Conservation (phyloP, 2,888 invertebrate species). For the Operophtera brumata region DNA sequence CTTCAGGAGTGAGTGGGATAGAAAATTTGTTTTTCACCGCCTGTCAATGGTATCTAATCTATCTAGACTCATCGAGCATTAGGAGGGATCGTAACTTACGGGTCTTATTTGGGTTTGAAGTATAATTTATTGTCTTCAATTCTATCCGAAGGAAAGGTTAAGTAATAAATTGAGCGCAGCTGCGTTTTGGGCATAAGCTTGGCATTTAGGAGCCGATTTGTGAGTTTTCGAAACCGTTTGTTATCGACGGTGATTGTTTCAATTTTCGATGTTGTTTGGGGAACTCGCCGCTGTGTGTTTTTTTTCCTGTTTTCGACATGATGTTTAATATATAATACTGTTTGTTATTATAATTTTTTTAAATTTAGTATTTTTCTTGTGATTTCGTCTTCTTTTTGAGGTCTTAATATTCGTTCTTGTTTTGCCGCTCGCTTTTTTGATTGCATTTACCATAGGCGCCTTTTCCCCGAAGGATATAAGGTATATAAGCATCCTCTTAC, state of each 20-base stretch:
- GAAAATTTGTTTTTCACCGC: slow-evolving; percentile 41
- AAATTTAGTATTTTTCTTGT: too few relatives aligned
- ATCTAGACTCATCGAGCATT: slow-evolving; percentile 68
- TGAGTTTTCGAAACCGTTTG: slow-evolving; percentile 46
- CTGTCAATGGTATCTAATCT: slow-evolving; percentile 57
- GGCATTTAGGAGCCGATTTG: slow-evolving; percentile 72
- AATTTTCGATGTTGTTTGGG: slow-evolving; percentile 4
- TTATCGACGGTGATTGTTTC: slow-evolving; percentile 21
- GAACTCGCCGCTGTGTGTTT: not conserved
- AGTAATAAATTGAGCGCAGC: slow-evolving; percentile 72
- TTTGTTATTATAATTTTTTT: too few relatives aligned
- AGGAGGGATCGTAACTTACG: slow-evolving; percentile 69
- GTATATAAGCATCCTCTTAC: too few relatives aligned
- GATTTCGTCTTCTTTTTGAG: too few relatives aligned
- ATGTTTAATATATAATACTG: too few relatives aligned
- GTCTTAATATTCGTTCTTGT: too few relatives aligned
- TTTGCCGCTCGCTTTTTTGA: too few relatives aligned
- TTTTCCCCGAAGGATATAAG: too few relatives aligned
- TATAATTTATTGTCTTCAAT: slow-evolving; percentile 80
- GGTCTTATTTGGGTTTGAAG: slow-evolving; percentile 77
- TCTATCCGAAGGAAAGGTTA: slow-evolving; percentile 76
- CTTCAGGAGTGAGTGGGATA: slow-evolving; percentile 16
- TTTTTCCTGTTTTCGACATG: not conserved
- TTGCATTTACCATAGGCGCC: too few relatives aligned
- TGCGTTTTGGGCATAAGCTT: slow-evolving; percentile 72